A percentile compares a stretch with the other conserved stretches of the same genome.
phyloP scores from a whole-genome alignment of 2,797 vertebrate species.

The Pantherophis alleghaniensis region DNA sequence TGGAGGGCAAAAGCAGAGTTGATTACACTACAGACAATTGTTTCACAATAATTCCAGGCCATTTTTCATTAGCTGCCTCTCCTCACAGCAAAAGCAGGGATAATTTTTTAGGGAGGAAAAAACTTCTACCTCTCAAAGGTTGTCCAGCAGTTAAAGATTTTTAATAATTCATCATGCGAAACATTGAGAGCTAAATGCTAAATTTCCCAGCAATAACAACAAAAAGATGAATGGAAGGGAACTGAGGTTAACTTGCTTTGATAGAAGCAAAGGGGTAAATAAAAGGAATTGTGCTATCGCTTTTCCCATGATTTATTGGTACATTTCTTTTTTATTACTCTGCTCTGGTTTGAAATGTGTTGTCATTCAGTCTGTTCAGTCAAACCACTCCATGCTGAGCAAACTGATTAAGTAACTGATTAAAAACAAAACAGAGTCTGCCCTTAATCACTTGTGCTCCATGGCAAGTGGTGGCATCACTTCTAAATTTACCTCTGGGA shows the following conservation, averaged over 20 bases:
- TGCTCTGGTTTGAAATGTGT: slow-evolving; percentile 57
- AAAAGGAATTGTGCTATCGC: slow-evolving; percentile 57
- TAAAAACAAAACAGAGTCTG: slow-evolving; percentile 56
- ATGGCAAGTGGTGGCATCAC: slow-evolving; percentile 21
- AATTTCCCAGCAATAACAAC: slow-evolving; percentile 73
- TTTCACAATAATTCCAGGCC: slow-evolving; percentile 82
- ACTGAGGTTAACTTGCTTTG: slow-evolving; percentile 65
- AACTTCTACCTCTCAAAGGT: slow-evolving; percentile 72
- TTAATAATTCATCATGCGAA: slow-evolving; percentile 83
- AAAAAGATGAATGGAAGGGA: slow-evolving; percentile 66
- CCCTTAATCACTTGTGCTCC: slow-evolving; percentile 40
- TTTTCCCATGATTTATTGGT: slow-evolving; percentile 54
- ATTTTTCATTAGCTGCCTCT: slow-evolving; percentile 83
- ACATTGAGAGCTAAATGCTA: slow-evolving; percentile 73
- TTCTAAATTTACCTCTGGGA: slow-evolving; percentile 33
- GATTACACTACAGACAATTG: slow-evolving; percentile 88
- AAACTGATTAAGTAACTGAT: slow-evolving; percentile 69
- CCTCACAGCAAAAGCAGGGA: slow-evolving; percentile 78
- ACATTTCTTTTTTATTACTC: slow-evolving; percentile 54
- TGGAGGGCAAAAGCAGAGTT: slow-evolving; percentile 85
- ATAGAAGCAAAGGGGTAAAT: slow-evolving; percentile 63
- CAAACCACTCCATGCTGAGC: slow-evolving; percentile 55
- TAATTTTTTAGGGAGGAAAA: slow-evolving; percentile 74
- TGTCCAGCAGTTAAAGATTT: slow-evolving; percentile 79
- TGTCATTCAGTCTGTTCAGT: slow-evolving; percentile 60